Base-by-base conservation (phyloP, 2,888 invertebrate genomes). In the Pachliopta kotzebuea region DNA sequence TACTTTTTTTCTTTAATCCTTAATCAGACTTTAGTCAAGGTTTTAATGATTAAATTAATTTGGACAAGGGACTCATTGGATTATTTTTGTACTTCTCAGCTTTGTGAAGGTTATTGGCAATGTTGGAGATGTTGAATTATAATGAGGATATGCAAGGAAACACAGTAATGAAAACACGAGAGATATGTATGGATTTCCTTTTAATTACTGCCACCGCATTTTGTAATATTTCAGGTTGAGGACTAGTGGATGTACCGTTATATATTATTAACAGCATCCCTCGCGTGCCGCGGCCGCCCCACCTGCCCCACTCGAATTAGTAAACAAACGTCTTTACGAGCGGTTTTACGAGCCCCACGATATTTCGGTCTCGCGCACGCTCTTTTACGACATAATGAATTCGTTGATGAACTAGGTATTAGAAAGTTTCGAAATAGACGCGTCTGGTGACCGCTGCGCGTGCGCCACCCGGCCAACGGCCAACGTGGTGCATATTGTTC, bases 291-390 rank as follows among this genome's bases (percentile, higher is more conserved):
- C 77, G 79, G 74, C 71, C 74, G 76, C 83, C 86, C 86, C 90
- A 88, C 89, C 90, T 89, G 88, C 87, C 87, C 85, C 84, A 85
- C 88, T 88, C 85, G 89, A 89, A 90, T 90, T 90, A 90, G 91
- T 91, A 91, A 91, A 90, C 91, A 91, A 90, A 90, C 90, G 90
- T 83, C 88, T 91, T 91, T 91, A 91, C 90, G 91, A 90, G 83
- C 87, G 83, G 82, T 84, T 91, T 91, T 91, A 90, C 88, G 90
- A 89, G 77, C 68, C 88, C 88, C 86, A 85, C 89, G 90, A 90
- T 91, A 90, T 91, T 91, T 91, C 85, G 88, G 91, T 89, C 89
- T 86, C 86, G 88, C 85, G 82, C 85, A 82, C 84, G 86, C 79
- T 82, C 81, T 83, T 90, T 91, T 90, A 91, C 90, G 91, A 91